Conservation (phyloP, 2,888 invertebrate species). For the Minunthozetes semirufus region DNA sequence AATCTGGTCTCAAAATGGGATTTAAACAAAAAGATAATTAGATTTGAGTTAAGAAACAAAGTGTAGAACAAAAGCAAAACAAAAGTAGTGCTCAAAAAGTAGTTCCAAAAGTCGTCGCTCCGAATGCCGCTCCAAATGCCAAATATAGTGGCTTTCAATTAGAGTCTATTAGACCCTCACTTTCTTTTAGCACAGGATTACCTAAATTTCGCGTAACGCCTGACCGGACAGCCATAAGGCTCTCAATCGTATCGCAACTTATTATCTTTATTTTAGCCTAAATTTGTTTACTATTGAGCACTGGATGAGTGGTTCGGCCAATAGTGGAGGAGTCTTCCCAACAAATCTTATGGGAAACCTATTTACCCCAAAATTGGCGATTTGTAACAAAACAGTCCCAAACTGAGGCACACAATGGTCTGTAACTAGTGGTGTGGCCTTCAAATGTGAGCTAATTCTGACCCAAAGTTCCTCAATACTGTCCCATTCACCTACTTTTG, state of each 20-base stretch:
- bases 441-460: slow-evolving; percentile 28
- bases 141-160: slow-evolving; percentile 9
- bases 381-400: neutral
- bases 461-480: slow-evolving; percentile 29
- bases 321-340: neutral
- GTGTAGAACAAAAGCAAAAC: neutral
- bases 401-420: slow-evolving; percentile 1
- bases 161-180: too few species aligned
- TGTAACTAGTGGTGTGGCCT: slow-evolving; percentile 19
- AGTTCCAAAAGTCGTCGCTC: neutral
- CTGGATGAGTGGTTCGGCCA: neutral
- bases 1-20: neutral
- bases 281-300: neutral
- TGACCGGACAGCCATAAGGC: neutral
- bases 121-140: neutral
- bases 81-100: slow-evolving; percentile 6
- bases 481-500: slow-evolving; percentile 33
- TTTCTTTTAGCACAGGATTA: neutral
- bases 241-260: neutral
- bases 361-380: slow-evolving; percentile 25
- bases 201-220: neutral
- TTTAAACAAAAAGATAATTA: neutral
- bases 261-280: slow-evolving; percentile 17
- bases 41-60: neutral
- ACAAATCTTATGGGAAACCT: slow-evolving; percentile 12